Evolutionary conservation across 2,797 vertebrate genomes (phyloP).

Genomic region (Limosa lapponica): DNA sequence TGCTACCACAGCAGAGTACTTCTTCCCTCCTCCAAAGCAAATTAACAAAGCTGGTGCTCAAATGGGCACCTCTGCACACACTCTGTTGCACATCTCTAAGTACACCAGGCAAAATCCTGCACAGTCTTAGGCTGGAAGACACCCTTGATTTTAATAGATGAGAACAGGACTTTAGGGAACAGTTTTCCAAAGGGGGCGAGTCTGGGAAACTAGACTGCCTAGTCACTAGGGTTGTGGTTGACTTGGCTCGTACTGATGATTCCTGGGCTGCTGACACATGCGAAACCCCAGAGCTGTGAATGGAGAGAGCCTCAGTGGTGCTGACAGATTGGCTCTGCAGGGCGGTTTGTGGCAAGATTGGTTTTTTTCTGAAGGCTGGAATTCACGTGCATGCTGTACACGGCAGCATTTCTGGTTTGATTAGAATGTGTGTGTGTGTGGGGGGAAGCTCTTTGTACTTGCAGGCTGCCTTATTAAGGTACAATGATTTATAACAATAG

Average conservation of each 20-base stretch:
- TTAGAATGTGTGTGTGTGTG: background rate
- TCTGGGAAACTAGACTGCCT: background rate
- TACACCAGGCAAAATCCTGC: background rate
- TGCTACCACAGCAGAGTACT: accelerated
- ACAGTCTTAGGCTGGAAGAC: background rate
- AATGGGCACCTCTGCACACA: background rate
- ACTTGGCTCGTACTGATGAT: background rate
- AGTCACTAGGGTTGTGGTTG: background rate
- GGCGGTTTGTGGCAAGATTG: background rate
- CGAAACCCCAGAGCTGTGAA: background rate
- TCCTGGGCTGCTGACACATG: background rate
- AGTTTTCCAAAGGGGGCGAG: background rate
- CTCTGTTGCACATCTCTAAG: background rate
- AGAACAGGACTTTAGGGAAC: background rate
- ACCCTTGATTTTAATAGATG: background rate
- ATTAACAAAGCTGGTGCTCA: background rate
- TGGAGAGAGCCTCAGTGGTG: background rate
- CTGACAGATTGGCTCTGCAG: background rate
- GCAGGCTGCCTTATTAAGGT: background rate
- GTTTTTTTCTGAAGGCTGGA: background rate
- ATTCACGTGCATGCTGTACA: background rate
- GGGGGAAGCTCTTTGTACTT: background rate
- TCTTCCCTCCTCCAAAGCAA: background rate
- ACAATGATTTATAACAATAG: background rate
- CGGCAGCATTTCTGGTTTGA: background rate